Conservation (phyloP, 1,140 invertebrate species). For the Bombus waltoni region DNA sequence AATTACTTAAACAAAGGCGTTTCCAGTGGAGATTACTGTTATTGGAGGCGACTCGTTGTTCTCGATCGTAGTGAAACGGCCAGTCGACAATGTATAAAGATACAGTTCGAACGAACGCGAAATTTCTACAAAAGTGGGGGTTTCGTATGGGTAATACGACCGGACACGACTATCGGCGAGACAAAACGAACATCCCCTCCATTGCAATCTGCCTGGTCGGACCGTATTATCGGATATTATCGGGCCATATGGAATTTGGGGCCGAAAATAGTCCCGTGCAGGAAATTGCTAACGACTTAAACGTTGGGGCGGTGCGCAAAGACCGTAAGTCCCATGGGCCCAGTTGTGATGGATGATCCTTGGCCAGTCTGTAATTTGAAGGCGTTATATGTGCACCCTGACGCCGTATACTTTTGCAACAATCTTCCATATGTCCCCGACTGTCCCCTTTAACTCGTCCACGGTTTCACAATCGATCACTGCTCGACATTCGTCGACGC, state of each 20-base stretch:
- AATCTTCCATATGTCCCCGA: constrained; percentile 60
- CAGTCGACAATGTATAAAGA: neutral
- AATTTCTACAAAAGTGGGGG: constrained; percentile 10
- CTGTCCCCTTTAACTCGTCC: constrained; percentile 47
- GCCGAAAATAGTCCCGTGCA: constrained; percentile 80
- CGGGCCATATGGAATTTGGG: constrained; percentile 82
- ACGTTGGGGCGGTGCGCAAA: constrained; percentile 78
- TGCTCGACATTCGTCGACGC: neutral
- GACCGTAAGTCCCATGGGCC: constrained; percentile 71
- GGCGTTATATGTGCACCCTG: constrained; percentile 81
- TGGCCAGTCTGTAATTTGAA: constrained; percentile 81
- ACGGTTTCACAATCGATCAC: neutral
- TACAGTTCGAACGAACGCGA: neutral
- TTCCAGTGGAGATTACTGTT: constrained; percentile 16
- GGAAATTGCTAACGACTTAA: constrained; percentile 84
- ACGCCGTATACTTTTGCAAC: constrained; percentile 70
- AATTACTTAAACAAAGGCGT: constrained; percentile 9
- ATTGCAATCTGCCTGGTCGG: constrained; percentile 19
- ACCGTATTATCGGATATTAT: constrained; percentile 77
- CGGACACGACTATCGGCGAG: constrained; percentile 13
- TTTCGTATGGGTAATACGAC: neutral
- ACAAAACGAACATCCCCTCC: constrained; percentile 39
- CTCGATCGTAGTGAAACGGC: neutral
- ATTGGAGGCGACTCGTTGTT: neutral
- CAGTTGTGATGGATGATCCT: constrained; percentile 78